Base-by-base conservation (phyloP, 92 coral and sea anemone species). In the Actinernus sp. region DNA sequence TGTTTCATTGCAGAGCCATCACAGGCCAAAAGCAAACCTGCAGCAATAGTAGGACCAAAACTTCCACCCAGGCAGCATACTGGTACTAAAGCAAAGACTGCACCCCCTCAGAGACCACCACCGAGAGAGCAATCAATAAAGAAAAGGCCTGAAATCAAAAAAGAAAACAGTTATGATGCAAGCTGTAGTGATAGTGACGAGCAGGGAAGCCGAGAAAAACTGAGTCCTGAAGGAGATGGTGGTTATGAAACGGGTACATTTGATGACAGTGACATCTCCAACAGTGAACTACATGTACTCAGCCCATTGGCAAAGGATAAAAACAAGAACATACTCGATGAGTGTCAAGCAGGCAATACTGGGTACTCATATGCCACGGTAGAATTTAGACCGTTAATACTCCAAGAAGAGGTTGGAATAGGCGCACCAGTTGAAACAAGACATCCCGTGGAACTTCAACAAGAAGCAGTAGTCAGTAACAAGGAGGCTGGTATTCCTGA, bases 161-260 rank as follows among this genome's bases (percentile, higher is more conserved):
- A 86, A 46, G 86, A 86, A 60, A 90, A 58, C 31, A 90, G 85
- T 40, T 86, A 86, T 45, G 92, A 90, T 71, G 92, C 92, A 0
- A 90, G 97, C 59, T 86, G 84, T 47, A 90, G 97, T 61, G 97
- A 90, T 71, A 69, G 87, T 2, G 82, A 73, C 51, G 91, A 85
- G 28, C 57, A 56, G 7, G 92, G 88, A 17, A 88, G 92, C 37
- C 63, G 58, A 21, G 97, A 83, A 17, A 73, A 84, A 62, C 39
- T 90, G 58, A 83, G 79, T 49, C 71, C 78, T 32, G 92, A 90
- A 39, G 92, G 91, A 43, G 96, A 89, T 24, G 61, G 75, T 58
- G 97, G 97, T 19, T 90, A 90, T 21, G 97, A 86, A 61, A 85
- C 97, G 28, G 97, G 92, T 0, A 85, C 96, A 5, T 78, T 78